Evolutionary conservation across 2,113 vertebrate genomes (phyloP), one percentile per base, ranked within the genome.

Genomic region (Cyphomyrus plagiostoma): DNA sequence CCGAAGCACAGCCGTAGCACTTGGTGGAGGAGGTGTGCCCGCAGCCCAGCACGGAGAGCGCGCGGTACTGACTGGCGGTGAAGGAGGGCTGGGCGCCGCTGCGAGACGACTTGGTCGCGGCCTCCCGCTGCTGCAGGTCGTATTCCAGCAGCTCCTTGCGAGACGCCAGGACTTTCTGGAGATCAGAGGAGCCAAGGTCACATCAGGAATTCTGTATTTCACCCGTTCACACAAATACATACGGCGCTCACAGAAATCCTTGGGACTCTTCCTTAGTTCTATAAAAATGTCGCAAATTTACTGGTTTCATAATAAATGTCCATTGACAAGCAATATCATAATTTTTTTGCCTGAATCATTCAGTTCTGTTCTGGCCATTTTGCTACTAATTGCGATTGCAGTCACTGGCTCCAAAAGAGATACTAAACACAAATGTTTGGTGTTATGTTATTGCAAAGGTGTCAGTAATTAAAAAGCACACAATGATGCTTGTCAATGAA

Each of bases 111-210:
- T 97, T 98, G 0, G 98, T 99, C 77, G 98, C 98, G 0, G 98
- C 98, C 90, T 99, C 98, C 39, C 98, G 95, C 92, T 99, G 98
- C 92, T 99, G 98, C 13, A 99, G 95, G 91, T 99, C 98, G 0
- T 99, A 99, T 88, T 99, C 98, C 91, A 99, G 93, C 52, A 99
- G 96, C 88, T 99, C 98, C 93, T 99, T 99, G 8, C 98, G 97
- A 0, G 98, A 99, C n/a, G 98, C 98, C 91, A 99, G 98, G 5
- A 99, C 98, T 97, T 99, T 99, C 98, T 99, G 94, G 52, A 80
- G 49, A 90, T n/a, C 5, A 5, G 48, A 7, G 48, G 53, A 42
- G 19, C 19, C 1, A 19, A 1, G 30, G 70, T 77, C 26, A 39
- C 13, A 11, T 26, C 62, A 13, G 56, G n/a, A 66, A 35, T 39